Percentiles rank a stretch among this genome's conserved stretches.
Evolutionary conservation across 2,113 vertebrate genomes (phyloP).

Genomic region (Mastomys natalensis): DNA sequence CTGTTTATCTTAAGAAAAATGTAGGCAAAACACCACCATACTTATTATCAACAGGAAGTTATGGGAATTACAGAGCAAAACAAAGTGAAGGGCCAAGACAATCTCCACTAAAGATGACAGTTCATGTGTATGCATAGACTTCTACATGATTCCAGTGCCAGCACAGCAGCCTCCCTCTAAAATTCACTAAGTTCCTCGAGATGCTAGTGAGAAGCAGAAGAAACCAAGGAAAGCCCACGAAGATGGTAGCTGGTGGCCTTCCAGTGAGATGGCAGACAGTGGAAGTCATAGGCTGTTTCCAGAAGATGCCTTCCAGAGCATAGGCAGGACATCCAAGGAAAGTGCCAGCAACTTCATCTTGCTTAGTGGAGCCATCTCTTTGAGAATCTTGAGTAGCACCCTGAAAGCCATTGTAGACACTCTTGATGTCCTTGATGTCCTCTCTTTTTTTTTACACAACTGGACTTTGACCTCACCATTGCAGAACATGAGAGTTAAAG

Average conservation of each 20-base stretch:
- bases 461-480: conserved; percentile 93
- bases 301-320: conserved; percentile 86
- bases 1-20: not conserved
- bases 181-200: conserved; percentile 90
- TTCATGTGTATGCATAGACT: not conserved
- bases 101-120: not conserved
- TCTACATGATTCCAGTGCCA: conserved; percentile 91
- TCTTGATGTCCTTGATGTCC: conserved; percentile 94
- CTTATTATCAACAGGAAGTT: conserved; percentile 9
- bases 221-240: conserved; percentile 79
- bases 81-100: not conserved
- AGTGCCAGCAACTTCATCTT: conserved; percentile 92
- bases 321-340: conserved; percentile 90
- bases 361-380: conserved; percentile 91
- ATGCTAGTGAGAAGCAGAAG: conserved; percentile 78
- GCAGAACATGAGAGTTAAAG: conserved; percentile 92
- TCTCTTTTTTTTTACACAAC: conserved; percentile 93
- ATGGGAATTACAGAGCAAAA: conserved; percentile 11
- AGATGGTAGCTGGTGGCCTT: conserved; percentile 71
- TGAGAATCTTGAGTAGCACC: conserved; percentile 92
- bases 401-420: conserved; percentile 92
- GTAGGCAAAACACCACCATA: not conserved
- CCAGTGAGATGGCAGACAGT: not conserved
- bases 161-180: conserved; percentile 93
- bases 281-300: conserved; percentile 90